These are phyloP conservation scores for Dendrolimus pini DNA, from an alignment of 2,888 invertebrate genomes.

Conservation along the genomic window DNA sequence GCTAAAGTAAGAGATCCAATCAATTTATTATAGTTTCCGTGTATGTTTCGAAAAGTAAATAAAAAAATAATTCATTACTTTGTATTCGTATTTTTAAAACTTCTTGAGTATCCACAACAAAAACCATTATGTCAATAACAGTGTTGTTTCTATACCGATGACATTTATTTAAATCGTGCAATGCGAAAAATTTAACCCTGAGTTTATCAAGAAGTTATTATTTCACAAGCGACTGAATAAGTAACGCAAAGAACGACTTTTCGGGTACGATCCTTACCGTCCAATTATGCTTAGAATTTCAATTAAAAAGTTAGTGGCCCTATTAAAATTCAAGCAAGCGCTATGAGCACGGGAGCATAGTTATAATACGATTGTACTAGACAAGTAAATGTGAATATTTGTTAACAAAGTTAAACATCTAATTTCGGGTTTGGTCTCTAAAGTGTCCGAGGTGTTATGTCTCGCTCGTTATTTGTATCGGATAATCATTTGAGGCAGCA, in stretches of 20 bases:
- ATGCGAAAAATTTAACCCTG: too few species aligned
- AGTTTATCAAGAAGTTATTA: not conserved
- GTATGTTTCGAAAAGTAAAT: too few species aligned
- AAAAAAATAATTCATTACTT: too few species aligned
- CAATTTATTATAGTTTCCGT: too few species aligned
- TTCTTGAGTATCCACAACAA: too few species aligned
- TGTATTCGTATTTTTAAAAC: too few species aligned
- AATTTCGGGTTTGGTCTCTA: constrained; percentile 17
- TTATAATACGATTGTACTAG: constrained; percentile 34
- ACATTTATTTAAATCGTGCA: too few species aligned
- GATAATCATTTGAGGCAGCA: constrained; percentile 35
- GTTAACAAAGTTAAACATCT: constrained; percentile 29
- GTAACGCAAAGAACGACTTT: not conserved
- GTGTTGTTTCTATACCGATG: too few species aligned
- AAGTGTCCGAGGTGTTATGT: constrained; percentile 12
- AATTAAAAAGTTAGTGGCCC: constrained; percentile 49
- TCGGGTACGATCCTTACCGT: not conserved
- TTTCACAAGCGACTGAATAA: not conserved
- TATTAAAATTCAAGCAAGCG: constrained; percentile 46
- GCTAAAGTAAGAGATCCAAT: too few species aligned
- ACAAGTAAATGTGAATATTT: constrained; percentile 31
- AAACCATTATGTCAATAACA: too few species aligned
- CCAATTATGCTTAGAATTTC: constrained; percentile 47
- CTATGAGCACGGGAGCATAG: constrained; percentile 23
- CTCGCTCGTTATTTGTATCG: constrained; percentile 27